Base-by-base conservation (phyloP, 2,888 invertebrate species). In the Tipula lateralis region DNA sequence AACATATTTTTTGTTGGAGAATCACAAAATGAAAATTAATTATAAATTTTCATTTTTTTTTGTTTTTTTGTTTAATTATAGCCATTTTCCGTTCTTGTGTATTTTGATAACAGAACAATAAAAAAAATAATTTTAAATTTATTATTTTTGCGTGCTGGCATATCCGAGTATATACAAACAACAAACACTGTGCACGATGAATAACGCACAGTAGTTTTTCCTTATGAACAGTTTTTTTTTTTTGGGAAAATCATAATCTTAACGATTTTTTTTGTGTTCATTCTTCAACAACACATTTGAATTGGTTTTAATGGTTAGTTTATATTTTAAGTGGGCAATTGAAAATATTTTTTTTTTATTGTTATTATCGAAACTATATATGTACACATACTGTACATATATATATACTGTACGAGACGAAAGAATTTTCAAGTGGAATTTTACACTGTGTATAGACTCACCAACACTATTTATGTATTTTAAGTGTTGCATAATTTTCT, bases 11-110 rank as follows among this genome's bases (percentile, higher is more conserved):
- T 66, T 24, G 19, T 66, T 66, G 19, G 2, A 66, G 66, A 66
- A 66, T 66, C 66, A 66, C 66, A 66, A 66, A 66, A 66, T 66
- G 66, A 66, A 66, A 66, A 66, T 66, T 66, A 66, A 66, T 66
- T 66, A 66, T 66, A 66, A 66, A 66, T 66, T 66, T 66, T 50
- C 44, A 16, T 50, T 66, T 44, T 44, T 36, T 36, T 32, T 32
- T 5, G 32, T 32, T 32, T 32, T n/a, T n/a, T n/a, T n/a, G n/a
- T n/a, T n/a, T n/a, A n/a, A 32, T 32, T 39, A n/a, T 0, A 39
- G 3, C n/a, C 12, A 36, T 7, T 50, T 66, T 66, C 66, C 66
- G 66, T 16, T 50, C 16, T 50, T 50, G 16, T 66, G 66, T 66
- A 66, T 24, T 66, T 66, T 66, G 66, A 66, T 66, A 66, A 66